These are phyloP conservation scores for Drosophila ironensis DNA, from an alignment of 1,140 invertebrate species.

Conservation along the genomic window DNA sequence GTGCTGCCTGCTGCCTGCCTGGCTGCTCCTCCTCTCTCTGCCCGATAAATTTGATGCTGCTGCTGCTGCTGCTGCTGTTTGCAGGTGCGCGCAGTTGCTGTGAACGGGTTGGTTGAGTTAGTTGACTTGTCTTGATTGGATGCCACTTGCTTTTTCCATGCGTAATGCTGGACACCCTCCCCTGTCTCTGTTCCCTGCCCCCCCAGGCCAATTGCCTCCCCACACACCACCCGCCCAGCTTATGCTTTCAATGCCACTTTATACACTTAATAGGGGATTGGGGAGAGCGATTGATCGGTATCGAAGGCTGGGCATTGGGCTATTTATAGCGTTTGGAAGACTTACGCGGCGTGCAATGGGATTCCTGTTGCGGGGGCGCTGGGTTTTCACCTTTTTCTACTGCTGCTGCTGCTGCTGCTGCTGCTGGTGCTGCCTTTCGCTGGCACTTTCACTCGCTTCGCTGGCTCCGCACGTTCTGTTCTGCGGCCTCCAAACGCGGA, in stretches of 20 bases:
- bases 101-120: constrained; percentile 75
- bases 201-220: no score
- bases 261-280: no score
- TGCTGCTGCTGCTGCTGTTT: constrained; percentile 1
- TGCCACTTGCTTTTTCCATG: constrained; percentile 11
- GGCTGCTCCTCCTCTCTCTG: no score
- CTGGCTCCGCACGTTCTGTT: constrained; percentile 60
- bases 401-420: constrained; percentile 11
- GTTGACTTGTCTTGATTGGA: constrained; percentile 52
- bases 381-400: no score
- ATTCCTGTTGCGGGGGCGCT: no score
- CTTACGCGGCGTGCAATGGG: constrained; percentile 75
- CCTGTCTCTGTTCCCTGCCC: no score
- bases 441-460: constrained; percentile 70
- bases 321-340: constrained; percentile 76
- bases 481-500: background rate
- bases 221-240: no score
- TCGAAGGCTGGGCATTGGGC: constrained; percentile 3
- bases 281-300: no score
- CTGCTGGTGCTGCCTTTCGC: constrained; percentile 34
- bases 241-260: constrained; percentile 45
- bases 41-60: no score
- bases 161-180: no score
- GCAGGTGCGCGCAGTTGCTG: constrained; percentile 62
- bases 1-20: constrained; percentile 19